Evolutionary conservation across 2,113 vertebrate species (phyloP).

Genomic region (Mirza zaza): DNA sequence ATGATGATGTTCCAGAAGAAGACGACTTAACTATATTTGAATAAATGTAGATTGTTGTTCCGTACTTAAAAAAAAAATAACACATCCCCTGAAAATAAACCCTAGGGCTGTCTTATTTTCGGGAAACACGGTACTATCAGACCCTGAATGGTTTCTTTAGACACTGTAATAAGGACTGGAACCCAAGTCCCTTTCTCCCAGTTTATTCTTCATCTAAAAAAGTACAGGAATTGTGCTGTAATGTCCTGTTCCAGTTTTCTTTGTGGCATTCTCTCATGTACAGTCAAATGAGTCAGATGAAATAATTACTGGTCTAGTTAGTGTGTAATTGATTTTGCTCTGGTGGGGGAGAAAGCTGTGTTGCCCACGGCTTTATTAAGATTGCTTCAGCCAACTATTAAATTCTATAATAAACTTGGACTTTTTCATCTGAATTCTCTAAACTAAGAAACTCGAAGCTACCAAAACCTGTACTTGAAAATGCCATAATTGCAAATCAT

Average conservation of each 20-base stretch:
- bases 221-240: background rate
- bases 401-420: constrained; percentile 17
- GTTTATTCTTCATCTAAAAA: background rate
- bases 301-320: background rate
- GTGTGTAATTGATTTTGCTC: background rate
- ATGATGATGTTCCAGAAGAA: too few relatives aligned
- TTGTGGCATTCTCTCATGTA: background rate
- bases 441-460: constrained; percentile 22
- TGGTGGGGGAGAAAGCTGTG: background rate
- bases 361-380: background rate
- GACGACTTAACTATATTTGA: too few relatives aligned
- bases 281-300: background rate
- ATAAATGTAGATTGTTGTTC: too few relatives aligned
- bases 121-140: background rate
- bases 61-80: too few relatives aligned
- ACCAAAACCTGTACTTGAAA: constrained; percentile 8
- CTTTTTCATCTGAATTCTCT: constrained; percentile 32
- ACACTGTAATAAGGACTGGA: background rate
- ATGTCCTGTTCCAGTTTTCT: background rate
- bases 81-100: too few relatives aligned
- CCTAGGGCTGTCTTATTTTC: too few relatives aligned
- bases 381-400: background rate
- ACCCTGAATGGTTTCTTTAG: background rate
- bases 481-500: background rate
- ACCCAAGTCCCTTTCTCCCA: background rate